These are phyloP conservation scores for Patiria pectinifera DNA, from an alignment of 53 echinoderm and acorn worm species.

Conservation along the genomic window DNA sequence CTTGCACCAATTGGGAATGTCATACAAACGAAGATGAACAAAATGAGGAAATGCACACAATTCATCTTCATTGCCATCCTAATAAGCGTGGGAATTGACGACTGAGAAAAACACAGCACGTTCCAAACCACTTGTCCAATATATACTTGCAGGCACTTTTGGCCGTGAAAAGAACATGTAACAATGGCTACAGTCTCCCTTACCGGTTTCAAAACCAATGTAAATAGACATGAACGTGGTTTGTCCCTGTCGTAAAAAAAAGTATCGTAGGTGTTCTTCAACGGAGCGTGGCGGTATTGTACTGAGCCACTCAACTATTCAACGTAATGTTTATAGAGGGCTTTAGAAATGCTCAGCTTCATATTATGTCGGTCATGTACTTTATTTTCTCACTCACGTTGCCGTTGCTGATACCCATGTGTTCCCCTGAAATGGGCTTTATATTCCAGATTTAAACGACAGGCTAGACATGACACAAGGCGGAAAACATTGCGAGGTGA, in stretches of 20 bases:
- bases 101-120: neutral
- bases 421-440: neutral
- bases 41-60: neutral
- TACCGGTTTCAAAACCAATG: constrained; percentile 8
- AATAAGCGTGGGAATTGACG: neutral
- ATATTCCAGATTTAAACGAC: neutral
- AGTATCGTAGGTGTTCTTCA: neutral
- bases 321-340: neutral
- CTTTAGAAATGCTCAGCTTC: neutral
- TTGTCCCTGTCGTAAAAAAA: neutral
- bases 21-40: neutral
- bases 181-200: neutral
- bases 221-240: neutral
- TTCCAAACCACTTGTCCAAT: neutral
- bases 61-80: constrained; percentile 35
- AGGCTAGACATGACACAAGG: neutral
- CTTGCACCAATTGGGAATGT: neutral
- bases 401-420: neutral
- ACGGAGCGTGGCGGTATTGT: neutral
- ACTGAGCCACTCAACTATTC: neutral
- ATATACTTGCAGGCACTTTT: neutral
- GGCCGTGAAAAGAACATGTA: neutral
- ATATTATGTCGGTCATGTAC: neutral
- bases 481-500: constrained; percentile 14
- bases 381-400: neutral